Conservation (phyloP, 2,113 vertebrate genomes). For the Ptychochromis oligacanthus region DNA sequence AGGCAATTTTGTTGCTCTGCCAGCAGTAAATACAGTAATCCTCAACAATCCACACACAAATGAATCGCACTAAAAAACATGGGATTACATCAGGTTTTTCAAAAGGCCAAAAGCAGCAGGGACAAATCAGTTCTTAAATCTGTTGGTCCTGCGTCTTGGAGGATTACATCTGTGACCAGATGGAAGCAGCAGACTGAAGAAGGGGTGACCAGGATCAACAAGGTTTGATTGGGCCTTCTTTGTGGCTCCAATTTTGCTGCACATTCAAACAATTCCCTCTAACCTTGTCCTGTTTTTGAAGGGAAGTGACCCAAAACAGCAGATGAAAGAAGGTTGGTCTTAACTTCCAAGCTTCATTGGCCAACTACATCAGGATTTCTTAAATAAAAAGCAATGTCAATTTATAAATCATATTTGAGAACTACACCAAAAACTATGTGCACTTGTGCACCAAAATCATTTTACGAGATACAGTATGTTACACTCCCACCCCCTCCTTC, state of each 20-base stretch:
- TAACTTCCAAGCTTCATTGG: background rate
- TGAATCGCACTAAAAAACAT: background rate
- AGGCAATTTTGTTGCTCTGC: background rate
- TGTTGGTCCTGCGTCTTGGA: conserved; percentile 3
- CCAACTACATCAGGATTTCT: background rate
- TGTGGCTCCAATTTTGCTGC: background rate
- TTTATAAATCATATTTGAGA: background rate
- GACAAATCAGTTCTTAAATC: background rate
- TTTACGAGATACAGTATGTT: background rate
- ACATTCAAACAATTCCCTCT: background rate
- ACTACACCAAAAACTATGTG: background rate
- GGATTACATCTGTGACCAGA: conserved; percentile 12
- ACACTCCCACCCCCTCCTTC: background rate
- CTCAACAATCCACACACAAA: background rate
- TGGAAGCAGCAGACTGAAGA: background rate
- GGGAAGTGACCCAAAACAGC: background rate
- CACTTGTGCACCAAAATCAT: background rate
- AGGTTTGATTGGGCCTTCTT: background rate
- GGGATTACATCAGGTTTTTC: background rate
- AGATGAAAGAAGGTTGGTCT: background rate
- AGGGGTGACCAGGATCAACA: background rate
- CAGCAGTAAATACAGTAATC: background rate
- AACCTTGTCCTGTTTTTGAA: background rate
- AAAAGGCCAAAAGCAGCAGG: conserved; percentile 1
- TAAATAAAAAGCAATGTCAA: background rate